These are phyloP conservation scores for Pseudorhombus dupliciocellatus DNA, from an alignment of 2,113 vertebrate species.

Conservation along the genomic window DNA sequence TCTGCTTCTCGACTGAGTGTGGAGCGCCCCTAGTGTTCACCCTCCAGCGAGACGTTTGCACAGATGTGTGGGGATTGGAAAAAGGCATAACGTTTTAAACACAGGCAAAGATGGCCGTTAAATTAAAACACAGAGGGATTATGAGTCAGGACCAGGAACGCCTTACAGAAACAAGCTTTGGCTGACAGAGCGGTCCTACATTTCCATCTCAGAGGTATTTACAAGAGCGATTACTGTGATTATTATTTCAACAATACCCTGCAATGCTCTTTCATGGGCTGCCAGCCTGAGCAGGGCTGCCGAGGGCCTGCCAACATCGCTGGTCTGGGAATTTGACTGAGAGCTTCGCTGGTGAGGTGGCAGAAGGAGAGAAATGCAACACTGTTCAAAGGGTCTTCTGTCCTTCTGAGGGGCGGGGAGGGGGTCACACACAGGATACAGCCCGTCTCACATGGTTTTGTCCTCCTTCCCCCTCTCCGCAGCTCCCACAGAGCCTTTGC, in stretches of 20 bases:
- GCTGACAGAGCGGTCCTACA: constrained; percentile 69
- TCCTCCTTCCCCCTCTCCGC: constrained; percentile 75
- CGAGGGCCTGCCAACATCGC: constrained; percentile 77
- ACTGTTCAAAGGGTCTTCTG: constrained; percentile 80
- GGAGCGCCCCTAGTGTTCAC: constrained; percentile 29
- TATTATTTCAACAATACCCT: constrained; percentile 87
- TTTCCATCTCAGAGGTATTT: constrained; percentile 81
- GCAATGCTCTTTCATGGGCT: constrained; percentile 83
- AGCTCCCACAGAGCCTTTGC: constrained; percentile 96
- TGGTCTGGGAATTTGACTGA: constrained; percentile 79
- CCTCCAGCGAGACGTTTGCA: constrained; percentile 13
- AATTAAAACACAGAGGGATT: constrained; percentile 62
- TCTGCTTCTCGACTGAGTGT: neutral
- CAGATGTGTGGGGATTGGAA: constrained; percentile 32
- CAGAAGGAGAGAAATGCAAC: constrained; percentile 32
- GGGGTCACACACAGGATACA: constrained; percentile 68
- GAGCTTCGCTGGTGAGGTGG: constrained; percentile 61
- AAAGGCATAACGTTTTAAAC: constrained; percentile 61
- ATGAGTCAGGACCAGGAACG: constrained; percentile 51
- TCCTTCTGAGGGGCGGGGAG: constrained; percentile 67
- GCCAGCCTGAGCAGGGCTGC: constrained; percentile 78
- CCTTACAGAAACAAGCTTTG: constrained; percentile 68
- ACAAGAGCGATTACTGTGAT: constrained; percentile 82
- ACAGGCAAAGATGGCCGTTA: constrained; percentile 46
- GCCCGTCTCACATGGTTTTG: constrained; percentile 53